A percentile compares a stretch with the other conserved stretches of the same genome.
phyloP scores from a whole-genome alignment of 2,888 invertebrate genomes.

The Hoplodrina blanda region DNA sequence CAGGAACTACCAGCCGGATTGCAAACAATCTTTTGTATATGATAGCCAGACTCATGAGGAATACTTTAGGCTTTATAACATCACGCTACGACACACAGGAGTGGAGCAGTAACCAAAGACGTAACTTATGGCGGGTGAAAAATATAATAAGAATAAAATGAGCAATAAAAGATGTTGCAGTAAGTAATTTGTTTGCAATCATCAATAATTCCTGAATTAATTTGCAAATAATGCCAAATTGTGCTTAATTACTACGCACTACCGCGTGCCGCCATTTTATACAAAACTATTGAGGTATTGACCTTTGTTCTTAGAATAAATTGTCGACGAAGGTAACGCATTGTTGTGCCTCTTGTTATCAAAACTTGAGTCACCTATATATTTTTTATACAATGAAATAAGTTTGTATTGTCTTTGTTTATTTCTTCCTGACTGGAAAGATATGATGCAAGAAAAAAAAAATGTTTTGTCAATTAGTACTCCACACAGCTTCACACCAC shows the following conservation, averaged over 20 bases:
- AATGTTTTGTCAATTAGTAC: too few species aligned
- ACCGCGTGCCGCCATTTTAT: constrained; percentile 57
- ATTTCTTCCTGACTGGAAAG: background rate
- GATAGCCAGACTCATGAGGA: too few species aligned
- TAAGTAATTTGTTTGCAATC: background rate
- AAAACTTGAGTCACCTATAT: constrained; percentile 5
- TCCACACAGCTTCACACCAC: too few species aligned
- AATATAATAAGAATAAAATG: too few species aligned
- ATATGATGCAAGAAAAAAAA: background rate
- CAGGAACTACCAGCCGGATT: too few species aligned
- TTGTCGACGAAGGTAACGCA: constrained; percentile 54
- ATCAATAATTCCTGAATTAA: background rate
- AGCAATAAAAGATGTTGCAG: too few species aligned
- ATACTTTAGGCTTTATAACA: too few species aligned
- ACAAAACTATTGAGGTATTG: constrained; percentile 58
- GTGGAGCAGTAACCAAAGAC: too few species aligned
- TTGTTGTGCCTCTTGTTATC: constrained; percentile 47
- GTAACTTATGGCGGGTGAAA: too few species aligned
- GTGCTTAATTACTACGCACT: background rate
- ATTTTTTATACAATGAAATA: background rate
- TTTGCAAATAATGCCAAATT: constrained; percentile 7
- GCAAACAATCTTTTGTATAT: too few species aligned
- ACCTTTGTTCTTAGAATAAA: constrained; percentile 60
- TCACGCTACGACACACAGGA: too few species aligned
- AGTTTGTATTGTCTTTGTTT: constrained; percentile 9